phyloP scores from a whole-genome alignment of 2,113 vertebrate genomes.

The Silurus meridionalis region DNA sequence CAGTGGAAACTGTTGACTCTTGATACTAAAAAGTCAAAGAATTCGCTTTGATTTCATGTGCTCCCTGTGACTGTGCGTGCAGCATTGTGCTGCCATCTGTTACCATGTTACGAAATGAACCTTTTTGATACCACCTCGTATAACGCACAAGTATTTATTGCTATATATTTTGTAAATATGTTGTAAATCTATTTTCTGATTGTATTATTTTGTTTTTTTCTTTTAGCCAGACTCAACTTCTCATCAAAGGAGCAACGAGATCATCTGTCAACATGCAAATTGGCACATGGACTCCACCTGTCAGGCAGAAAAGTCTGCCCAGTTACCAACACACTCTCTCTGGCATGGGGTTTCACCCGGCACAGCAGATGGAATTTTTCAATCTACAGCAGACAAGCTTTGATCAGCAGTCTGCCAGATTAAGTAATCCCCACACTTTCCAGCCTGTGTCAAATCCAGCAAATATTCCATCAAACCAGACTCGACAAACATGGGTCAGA shows the following conservation, averaged over 20 bases:
- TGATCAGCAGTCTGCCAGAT: neutral
- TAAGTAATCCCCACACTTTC: neutral
- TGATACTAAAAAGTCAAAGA: too few species aligned
- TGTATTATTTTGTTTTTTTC: neutral
- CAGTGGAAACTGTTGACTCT: too few species aligned
- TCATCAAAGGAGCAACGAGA: neutral
- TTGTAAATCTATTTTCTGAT: neutral
- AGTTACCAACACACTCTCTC: neutral
- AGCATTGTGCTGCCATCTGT: too few species aligned
- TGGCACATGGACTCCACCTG: neutral
- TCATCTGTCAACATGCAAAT: neutral
- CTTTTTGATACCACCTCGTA: neutral
- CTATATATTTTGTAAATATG: neutral
- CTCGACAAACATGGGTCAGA: neutral
- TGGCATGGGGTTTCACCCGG: too few species aligned
- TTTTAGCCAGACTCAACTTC: neutral
- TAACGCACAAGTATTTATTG: neutral
- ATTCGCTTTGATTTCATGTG: too few species aligned
- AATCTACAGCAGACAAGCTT: neutral
- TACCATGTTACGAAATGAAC: too few species aligned
- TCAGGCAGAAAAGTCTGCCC: neutral
- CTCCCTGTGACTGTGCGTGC: too few species aligned
- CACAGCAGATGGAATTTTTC: neutral
- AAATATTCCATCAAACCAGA: neutral
- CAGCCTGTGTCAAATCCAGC: too few species aligned